These are phyloP conservation scores for Leucoptera coffeella DNA, from an alignment of 2,888 invertebrate species.

Conservation along the genomic window DNA sequence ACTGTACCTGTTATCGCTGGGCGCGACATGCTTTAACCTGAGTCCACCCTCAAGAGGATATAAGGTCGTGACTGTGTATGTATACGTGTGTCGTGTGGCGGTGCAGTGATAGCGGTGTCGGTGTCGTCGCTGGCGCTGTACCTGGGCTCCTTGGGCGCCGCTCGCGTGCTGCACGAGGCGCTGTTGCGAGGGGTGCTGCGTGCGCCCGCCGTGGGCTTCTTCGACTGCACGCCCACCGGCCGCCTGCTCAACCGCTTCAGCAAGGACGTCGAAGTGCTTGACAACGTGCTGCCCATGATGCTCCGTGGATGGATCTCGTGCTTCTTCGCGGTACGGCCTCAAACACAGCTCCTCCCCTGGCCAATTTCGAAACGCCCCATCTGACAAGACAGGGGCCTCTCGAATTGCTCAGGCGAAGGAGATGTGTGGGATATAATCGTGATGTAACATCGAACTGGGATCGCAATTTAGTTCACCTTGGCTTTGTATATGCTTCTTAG, in stretches of 20 bases:
- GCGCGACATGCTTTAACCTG: too few species aligned
- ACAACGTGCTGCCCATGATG: conserved; percentile 65
- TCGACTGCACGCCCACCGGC: conserved; percentile 75
- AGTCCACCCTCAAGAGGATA: too few species aligned
- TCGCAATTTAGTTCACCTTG: too few species aligned
- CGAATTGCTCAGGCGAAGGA: too few species aligned
- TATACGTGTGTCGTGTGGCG: too few species aligned
- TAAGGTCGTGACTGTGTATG: too few species aligned
- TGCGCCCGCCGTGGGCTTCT: conserved; percentile 65
- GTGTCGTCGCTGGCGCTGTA: conserved; percentile 61
- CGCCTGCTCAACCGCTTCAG: conserved; percentile 73
- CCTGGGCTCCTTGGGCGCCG: conserved; percentile 59
- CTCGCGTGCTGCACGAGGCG: conserved; percentile 57
- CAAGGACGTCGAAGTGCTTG: conserved; percentile 68
- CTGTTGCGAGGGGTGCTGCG: conserved; percentile 61
- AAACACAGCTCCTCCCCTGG: conserved; percentile 1
- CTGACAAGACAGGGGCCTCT: too few species aligned
- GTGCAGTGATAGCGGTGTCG: conserved; percentile 62
- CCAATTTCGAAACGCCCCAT: conserved; percentile 3
- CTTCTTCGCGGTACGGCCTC: conserved; percentile 54
- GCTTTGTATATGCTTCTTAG: too few species aligned
- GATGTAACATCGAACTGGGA: too few species aligned
- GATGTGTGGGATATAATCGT: too few species aligned
- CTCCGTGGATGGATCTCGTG: conserved; percentile 65
- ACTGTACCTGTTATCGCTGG: too few species aligned